These are phyloP conservation scores for Lasius fuliginosus DNA, from an alignment of 2,888 invertebrate genomes.

Conservation along the genomic window DNA sequence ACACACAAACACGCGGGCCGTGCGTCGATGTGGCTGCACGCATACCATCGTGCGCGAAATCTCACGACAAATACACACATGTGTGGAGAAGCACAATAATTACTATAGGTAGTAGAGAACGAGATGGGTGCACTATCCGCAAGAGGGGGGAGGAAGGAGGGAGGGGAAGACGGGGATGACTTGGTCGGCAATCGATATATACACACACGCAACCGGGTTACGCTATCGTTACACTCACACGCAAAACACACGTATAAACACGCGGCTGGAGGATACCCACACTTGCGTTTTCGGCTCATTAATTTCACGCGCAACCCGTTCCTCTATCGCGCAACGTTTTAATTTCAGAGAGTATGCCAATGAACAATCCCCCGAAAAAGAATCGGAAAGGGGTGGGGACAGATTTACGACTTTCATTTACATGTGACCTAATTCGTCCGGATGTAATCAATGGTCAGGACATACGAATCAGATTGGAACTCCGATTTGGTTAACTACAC, in stretches of 20 bases:
- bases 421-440: constrained; percentile 78
- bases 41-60: constrained; percentile 81
- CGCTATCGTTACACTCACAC: constrained; percentile 57
- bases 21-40: constrained; percentile 62
- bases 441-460: constrained; percentile 77
- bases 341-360: constrained; percentile 61
- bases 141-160: constrained; percentile 15
- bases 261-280: constrained; percentile 64
- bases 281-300: constrained; percentile 35
- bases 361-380: constrained; percentile 61
- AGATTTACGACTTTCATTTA: constrained; percentile 78
- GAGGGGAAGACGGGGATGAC: constrained; percentile 73
- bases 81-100: constrained; percentile 83
- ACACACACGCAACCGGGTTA: constrained; percentile 78
- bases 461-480: constrained; percentile 76
- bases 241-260: constrained; percentile 51
- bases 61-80: constrained; percentile 84
- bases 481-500: constrained; percentile 77
- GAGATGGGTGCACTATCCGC: constrained; percentile 34
- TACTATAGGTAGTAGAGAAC: constrained; percentile 80
- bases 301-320: constrained; percentile 36
- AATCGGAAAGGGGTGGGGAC: constrained; percentile 57
- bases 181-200: constrained; percentile 85
- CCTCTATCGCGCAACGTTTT: constrained; percentile 42
- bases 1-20: constrained; percentile 63